A percentile compares a stretch with the other conserved stretches of the same genome.
phyloP scores from a whole-genome alignment of 1,140 invertebrate species.

The Drosophila asahinai region DNA sequence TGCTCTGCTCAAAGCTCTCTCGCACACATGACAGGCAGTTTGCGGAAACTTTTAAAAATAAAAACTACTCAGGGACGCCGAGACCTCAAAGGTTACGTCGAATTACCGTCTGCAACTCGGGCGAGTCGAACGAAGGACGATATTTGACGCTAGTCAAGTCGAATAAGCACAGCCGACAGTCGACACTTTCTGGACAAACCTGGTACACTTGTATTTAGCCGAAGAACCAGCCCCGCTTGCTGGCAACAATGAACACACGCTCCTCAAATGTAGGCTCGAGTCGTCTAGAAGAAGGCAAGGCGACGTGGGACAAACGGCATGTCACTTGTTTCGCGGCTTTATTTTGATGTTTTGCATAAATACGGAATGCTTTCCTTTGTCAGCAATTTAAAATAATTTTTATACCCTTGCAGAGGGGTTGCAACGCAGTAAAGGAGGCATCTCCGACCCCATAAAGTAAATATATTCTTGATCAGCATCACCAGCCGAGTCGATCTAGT shows the following conservation, averaged over 20 bases:
- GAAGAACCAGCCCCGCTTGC: not conserved
- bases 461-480: too few relatives aligned
- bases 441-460: too few relatives aligned
- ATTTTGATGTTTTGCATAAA: constrained; percentile 70
- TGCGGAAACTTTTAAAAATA: constrained; percentile 48
- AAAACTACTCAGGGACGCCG: constrained; percentile 22
- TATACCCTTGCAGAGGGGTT: not conserved
- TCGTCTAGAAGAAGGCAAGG: too few relatives aligned
- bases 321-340: constrained; percentile 18
- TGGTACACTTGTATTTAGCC: not conserved
- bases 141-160: constrained; percentile 8
- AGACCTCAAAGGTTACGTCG: constrained; percentile 27
- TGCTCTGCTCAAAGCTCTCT: constrained; percentile 34
- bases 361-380: constrained; percentile 63
- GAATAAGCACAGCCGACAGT: not conserved
- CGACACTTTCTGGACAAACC: not conserved
- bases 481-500: too few relatives aligned
- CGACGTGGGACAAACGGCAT: constrained; percentile 16
- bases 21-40: constrained; percentile 53
- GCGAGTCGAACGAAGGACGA: not conserved
- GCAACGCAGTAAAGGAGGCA: too few relatives aligned
- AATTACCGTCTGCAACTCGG: constrained; percentile 28
- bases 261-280: not conserved
- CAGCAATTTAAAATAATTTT: constrained; percentile 78
- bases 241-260: not conserved